A percentile compares a stretch with the other conserved stretches of the same genome.
phyloP scores from a whole-genome alignment of 2,888 invertebrate genomes.

The Lithophane leautieri region DNA sequence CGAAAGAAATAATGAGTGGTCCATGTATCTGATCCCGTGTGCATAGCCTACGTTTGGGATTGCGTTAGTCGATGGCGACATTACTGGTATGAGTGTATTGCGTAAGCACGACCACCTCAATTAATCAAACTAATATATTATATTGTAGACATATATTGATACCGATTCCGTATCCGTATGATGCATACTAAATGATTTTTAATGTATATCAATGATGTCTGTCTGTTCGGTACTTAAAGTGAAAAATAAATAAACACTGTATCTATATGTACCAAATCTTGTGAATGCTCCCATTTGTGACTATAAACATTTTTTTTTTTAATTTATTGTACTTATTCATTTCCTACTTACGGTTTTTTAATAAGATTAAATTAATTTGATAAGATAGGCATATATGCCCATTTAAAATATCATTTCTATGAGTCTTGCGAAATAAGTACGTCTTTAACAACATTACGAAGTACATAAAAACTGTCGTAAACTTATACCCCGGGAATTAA shows the following conservation, averaged over 20 bases:
- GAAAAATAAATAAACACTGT: too few relatives aligned
- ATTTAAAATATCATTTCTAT: background rate
- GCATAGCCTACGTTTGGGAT: slow-evolving; percentile 65
- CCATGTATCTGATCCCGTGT: slow-evolving; percentile 68
- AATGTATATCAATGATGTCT: slow-evolving; percentile 12
- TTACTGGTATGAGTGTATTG: slow-evolving; percentile 53
- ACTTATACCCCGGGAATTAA: slow-evolving; percentile 28
- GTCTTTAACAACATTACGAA: slow-evolving; percentile 22
- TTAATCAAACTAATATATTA: slow-evolving; percentile 61
- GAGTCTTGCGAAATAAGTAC: slow-evolving; percentile 20
- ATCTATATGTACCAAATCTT: too few relatives aligned
- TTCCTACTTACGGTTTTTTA: slow-evolving; percentile 16
- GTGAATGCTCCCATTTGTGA: too few relatives aligned
- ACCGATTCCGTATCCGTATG: slow-evolving; percentile 23
- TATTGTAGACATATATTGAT: slow-evolving; percentile 29
- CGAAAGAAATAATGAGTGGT: slow-evolving; percentile 66
- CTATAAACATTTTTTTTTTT: too few relatives aligned
- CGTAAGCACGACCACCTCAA: slow-evolving; percentile 55
- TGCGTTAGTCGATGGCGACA: slow-evolving; percentile 66
- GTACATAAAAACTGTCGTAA: slow-evolving; percentile 21
- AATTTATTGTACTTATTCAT: background rate
- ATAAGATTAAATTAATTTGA: slow-evolving; percentile 2
- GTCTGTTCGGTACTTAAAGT: background rate
- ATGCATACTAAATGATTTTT: slow-evolving; percentile 17
- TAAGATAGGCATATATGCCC: background rate